phyloP scores from a whole-genome alignment of 2,888 invertebrate genomes.

The Nemotelus pantherinus region DNA sequence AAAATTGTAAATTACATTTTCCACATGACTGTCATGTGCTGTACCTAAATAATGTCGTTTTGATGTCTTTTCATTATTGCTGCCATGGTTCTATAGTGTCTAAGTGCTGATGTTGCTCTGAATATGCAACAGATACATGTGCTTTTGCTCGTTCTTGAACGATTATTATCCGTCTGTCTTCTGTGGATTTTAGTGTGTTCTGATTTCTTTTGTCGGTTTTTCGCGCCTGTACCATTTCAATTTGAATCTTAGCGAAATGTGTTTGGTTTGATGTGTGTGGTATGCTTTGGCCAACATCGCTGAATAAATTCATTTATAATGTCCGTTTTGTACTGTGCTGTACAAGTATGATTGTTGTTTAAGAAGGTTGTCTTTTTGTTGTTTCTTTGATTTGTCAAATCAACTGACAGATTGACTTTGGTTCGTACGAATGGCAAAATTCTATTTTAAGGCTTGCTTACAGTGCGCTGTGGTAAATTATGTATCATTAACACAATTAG shows the following conservation, averaged over 20 bases:
- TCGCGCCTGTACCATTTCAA: not conserved
- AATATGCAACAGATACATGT: not conserved
- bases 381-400: slow-evolving; percentile 6
- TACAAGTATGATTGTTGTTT: not conserved
- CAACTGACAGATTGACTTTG: not conserved
- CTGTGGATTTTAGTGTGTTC: too few species aligned
- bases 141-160: too few species aligned
- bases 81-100: not conserved
- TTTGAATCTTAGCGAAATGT: not conserved
- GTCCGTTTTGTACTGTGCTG: slow-evolving; percentile 11
- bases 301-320: not conserved
- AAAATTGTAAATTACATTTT: slow-evolving; percentile 10
- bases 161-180: too few species aligned
- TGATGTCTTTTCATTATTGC: slow-evolving; percentile 26
- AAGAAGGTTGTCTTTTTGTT: not conserved
- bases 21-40: not conserved
- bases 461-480: slow-evolving; percentile 6
- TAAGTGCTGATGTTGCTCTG: not conserved
- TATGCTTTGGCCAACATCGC: slow-evolving; percentile 1
- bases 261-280: not conserved
- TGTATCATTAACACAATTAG: slow-evolving; percentile 39
- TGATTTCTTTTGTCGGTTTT: too few species aligned
- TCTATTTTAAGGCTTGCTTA: slow-evolving; percentile 18
- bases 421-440: not conserved
- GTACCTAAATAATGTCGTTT: slow-evolving; percentile 15